Evolutionary conservation across 1,140 invertebrate genomes (phyloP).

Genomic region (Lepidurus couesii): DNA sequence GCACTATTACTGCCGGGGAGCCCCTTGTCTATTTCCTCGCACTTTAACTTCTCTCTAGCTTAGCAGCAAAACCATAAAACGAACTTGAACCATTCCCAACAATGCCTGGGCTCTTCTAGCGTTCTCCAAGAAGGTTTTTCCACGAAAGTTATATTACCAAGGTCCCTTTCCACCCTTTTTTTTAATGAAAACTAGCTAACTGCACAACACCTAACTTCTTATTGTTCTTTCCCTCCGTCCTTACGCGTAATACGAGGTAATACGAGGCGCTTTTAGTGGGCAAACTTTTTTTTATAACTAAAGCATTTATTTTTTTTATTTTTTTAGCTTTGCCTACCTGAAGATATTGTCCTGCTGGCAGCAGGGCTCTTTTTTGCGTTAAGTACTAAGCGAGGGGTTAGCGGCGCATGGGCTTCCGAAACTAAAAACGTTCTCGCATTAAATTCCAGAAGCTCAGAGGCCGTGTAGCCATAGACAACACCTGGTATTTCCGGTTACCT

Average conservation of each 20-base stretch:
- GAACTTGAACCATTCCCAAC: not conserved
- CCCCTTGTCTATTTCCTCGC: not conserved
- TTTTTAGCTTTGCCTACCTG: not conserved
- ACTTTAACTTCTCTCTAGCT: not conserved
- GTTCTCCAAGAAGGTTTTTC: not conserved
- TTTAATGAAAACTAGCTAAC: conserved; percentile 15
- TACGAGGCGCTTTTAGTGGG: not conserved
- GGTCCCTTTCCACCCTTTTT: not conserved
- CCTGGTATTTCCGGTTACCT: conserved; percentile 21
- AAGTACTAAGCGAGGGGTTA: not conserved
- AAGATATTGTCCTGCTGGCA: not conserved
- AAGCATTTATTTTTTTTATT: not conserved
- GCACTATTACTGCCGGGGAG: not conserved
- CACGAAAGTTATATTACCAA: not conserved
- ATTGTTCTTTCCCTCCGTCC: not conserved
- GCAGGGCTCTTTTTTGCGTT: not conserved
- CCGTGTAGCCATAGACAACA: conserved; percentile 7
- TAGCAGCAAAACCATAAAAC: not conserved
- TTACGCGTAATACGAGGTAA: not conserved
- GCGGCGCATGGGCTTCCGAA: not conserved
- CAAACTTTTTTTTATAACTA: not conserved
- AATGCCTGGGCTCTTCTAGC: not conserved
- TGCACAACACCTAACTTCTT: not conserved
- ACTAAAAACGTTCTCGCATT: not conserved
- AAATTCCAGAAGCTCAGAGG: conserved; percentile 8